phyloP scores from a whole-genome alignment of 1,140 invertebrate species.

The Plodia interpunctella region DNA sequence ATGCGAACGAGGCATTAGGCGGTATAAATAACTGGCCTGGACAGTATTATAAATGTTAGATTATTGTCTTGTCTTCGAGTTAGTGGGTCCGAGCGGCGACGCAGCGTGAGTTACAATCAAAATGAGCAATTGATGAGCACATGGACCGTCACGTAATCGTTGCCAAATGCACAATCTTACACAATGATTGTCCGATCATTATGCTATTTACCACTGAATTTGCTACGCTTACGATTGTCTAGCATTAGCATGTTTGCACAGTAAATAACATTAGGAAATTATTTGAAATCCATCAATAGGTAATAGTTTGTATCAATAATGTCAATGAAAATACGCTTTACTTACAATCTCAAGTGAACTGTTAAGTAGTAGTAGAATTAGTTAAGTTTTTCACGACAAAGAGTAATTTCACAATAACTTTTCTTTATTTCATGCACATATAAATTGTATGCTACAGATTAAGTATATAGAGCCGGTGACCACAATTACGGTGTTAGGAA shows the following conservation, averaged over 20 bases:
- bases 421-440: no score
- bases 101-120: constrained; percentile 18
- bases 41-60: constrained; percentile 16
- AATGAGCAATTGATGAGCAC: constrained; percentile 39
- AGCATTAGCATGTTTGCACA: neutral
- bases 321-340: no score
- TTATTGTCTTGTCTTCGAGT: neutral
- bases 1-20: no score
- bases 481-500: no score
- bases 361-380: no score
- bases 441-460: no score
- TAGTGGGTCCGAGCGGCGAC: neutral
- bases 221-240: constrained; percentile 3
- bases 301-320: no score
- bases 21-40: neutral
- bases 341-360: no score
- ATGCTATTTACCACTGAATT: neutral
- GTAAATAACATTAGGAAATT: neutral
- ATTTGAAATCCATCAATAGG: no score
- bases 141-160: constrained; percentile 41
- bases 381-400: no score
- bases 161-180: constrained; percentile 32
- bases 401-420: no score
- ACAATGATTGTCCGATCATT: constrained; percentile 18
- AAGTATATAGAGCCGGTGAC: no score